Conservation (phyloP, 1,140 invertebrate genomes). For the Leptinotarsa texana region DNA sequence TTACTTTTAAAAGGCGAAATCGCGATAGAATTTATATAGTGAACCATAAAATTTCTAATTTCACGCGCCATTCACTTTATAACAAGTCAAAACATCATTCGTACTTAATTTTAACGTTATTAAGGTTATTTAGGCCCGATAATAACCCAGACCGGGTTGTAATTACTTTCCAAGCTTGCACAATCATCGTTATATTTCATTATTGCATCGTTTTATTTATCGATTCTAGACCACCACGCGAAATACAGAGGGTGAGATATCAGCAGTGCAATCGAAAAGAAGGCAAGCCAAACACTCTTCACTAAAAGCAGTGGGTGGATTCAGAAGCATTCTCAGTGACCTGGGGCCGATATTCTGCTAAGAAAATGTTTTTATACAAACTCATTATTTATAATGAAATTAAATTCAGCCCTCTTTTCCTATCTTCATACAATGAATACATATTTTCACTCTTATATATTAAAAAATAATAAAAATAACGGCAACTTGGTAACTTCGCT, state of each 20-base stretch:
- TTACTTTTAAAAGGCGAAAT: slow-evolving; percentile 20
- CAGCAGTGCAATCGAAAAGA: not conserved
- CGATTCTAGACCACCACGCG: slow-evolving; percentile 9
- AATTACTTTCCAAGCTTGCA: slow-evolving; percentile 45
- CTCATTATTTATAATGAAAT: no score
- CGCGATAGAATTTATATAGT: slow-evolving; percentile 29
- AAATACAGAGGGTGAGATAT: not conserved
- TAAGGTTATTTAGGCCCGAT: slow-evolving; percentile 43
- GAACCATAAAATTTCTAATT: slow-evolving; percentile 50
- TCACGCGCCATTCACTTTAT: slow-evolving; percentile 46
- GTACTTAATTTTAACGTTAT: slow-evolving; percentile 43
- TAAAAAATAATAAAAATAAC: no score
- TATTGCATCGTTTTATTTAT: slow-evolving; percentile 30
- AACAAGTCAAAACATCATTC: slow-evolving; percentile 48
- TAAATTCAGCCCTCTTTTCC: no score
- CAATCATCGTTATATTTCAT: slow-evolving; percentile 44
- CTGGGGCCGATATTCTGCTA: no score
- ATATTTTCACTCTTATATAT: no score
- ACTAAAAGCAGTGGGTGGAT: no score
- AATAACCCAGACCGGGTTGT: slow-evolving; percentile 36
- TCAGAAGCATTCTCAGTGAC: no score
- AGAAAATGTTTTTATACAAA: no score
- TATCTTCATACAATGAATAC: no score
- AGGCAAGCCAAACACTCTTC: no score
- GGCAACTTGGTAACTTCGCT: no score